phyloP scores from a whole-genome alignment of 2,113 vertebrate genomes.

The Poeciliopsis prolifica region DNA sequence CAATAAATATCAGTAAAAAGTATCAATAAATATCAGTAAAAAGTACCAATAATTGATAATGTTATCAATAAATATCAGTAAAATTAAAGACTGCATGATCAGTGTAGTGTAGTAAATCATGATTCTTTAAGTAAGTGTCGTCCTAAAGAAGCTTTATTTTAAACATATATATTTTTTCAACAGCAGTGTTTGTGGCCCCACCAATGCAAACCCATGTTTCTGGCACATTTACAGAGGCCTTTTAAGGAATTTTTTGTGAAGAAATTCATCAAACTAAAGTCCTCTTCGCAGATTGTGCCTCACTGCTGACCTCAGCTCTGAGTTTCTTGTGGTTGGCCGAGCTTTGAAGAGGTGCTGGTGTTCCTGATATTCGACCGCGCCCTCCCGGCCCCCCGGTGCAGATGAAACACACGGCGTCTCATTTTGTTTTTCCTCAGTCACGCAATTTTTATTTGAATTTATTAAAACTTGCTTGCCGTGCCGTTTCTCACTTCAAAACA shows the following conservation, averaged over 20 bases:
- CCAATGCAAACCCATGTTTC: too few relatives aligned
- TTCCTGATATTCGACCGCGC: neutral
- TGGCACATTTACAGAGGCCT: neutral
- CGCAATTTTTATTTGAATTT: neutral
- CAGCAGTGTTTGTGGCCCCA: too few relatives aligned
- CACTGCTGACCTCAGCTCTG: neutral
- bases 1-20: too few relatives aligned
- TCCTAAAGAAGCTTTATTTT: too few relatives aligned
- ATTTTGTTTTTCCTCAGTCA: neutral
- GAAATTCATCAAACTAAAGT: neutral
- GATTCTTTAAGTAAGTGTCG: too few relatives aligned
- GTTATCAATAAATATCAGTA: too few relatives aligned
- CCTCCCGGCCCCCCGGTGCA: neutral
- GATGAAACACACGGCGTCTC: neutral
- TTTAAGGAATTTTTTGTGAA: neutral
- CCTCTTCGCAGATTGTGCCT: neutral
- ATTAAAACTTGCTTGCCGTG: neutral
- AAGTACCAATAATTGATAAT: too few relatives aligned
- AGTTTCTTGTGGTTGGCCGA: neutral
- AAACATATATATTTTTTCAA: too few relatives aligned
- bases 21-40: too few relatives aligned
- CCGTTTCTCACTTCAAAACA: neutral
- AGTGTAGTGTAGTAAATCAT: too few relatives aligned
- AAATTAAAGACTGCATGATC: too few relatives aligned
- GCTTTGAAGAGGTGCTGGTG: neutral